These are phyloP conservation scores for Donacobius atricapilla DNA, from an alignment of 2,113 vertebrate genomes.

Conservation along the genomic window DNA sequence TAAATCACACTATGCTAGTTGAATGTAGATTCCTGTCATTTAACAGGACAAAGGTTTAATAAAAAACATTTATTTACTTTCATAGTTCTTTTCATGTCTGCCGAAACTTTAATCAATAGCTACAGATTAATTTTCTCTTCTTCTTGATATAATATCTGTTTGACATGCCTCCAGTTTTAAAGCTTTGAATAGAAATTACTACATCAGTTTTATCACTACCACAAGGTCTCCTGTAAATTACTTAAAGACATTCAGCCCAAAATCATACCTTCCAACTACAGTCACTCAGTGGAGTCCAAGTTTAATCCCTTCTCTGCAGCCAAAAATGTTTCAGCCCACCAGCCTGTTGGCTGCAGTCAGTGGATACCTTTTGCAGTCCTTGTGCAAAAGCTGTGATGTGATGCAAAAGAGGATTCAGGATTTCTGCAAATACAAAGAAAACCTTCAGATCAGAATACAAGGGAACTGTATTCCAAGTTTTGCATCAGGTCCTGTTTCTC, in stretches of 20 bases:
- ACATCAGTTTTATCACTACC: neutral
- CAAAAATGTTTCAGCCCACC: neutral
- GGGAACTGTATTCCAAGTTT: neutral
- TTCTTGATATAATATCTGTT: neutral
- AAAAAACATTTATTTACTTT: neutral
- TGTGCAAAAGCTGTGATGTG: neutral
- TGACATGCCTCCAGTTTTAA: neutral
- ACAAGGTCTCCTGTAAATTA: neutral
- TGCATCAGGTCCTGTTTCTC: neutral
- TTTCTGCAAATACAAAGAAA: neutral
- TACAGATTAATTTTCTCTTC: slow-evolving; percentile 11
- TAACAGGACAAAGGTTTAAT: neutral
- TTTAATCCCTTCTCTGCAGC: neutral
- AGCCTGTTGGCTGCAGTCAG: neutral
- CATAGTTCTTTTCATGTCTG: neutral
- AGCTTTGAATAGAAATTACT: neutral
- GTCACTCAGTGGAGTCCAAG: neutral
- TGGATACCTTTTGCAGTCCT: accelerated
- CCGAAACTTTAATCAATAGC: slow-evolving; percentile 29
- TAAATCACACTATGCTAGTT: neutral
- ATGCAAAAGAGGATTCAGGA: neutral
- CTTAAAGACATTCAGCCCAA: neutral
- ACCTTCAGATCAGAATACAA: neutral
- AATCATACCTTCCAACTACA: neutral
- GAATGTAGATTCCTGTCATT: slow-evolving; percentile 9